These are phyloP conservation scores for Nephrotoma appendiculata DNA, from an alignment of 2,888 invertebrate species.

Conservation along the genomic window DNA sequence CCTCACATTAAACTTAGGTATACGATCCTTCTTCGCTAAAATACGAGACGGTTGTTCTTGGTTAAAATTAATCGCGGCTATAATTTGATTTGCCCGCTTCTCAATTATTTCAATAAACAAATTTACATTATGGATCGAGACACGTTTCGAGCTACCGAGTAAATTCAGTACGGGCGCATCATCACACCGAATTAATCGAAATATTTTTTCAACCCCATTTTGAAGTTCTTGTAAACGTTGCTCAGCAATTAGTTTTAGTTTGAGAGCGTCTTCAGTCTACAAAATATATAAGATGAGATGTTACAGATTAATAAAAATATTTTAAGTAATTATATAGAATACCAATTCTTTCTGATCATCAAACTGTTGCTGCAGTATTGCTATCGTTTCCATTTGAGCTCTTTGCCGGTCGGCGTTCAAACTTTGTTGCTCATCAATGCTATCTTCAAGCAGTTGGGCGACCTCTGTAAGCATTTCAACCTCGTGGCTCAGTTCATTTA, in stretches of 20 bases:
- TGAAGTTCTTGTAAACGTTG: conserved; percentile 28
- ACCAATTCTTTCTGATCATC: conserved; percentile 6
- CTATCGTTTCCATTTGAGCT: conserved; percentile 10
- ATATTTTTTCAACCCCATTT: conserved; percentile 37
- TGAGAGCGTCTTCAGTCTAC: conserved; percentile 5
- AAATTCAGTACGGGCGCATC: conserved; percentile 56
- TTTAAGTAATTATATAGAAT: background rate
- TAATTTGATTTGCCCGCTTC: conserved; percentile 38
- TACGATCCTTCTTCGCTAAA: conserved; percentile 27
- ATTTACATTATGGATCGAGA: conserved; percentile 61
- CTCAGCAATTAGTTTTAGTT: conserved; percentile 14
- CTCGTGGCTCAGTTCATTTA: conserved; percentile 77
- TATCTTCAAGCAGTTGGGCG: conserved; percentile 44
- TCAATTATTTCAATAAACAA: conserved; percentile 73
- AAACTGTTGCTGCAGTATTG: conserved; percentile 6
- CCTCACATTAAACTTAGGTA: conserved; percentile 32
- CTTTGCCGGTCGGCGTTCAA: conserved; percentile 7
- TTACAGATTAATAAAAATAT: background rate
- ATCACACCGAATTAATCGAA: conserved; percentile 49
- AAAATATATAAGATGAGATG: background rate
- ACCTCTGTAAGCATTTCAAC: conserved; percentile 57
- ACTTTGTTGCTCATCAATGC: conserved; percentile 31
- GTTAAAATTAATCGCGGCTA: conserved; percentile 22
- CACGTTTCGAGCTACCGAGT: conserved; percentile 54
- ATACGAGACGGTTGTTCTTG: conserved; percentile 27